A percentile compares a stretch with the other conserved stretches of the same genome.
Evolutionary conservation across 2,888 invertebrate species (phyloP).

Genomic region (Eubasilissa splendida): DNA sequence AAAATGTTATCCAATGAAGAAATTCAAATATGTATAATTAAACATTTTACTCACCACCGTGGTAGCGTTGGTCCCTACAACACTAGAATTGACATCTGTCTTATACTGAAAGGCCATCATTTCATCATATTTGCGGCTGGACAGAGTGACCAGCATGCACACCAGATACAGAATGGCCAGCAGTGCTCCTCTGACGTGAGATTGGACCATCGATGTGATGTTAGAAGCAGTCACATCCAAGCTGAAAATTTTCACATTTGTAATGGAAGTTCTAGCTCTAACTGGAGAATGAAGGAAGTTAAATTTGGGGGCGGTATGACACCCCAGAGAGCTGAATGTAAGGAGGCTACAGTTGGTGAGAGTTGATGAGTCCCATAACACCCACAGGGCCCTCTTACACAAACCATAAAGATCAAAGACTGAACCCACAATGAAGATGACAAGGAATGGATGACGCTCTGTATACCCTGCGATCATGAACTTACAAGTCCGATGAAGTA

Average conservation of each 20-base stretch:
- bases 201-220: slow-evolving; percentile 65
- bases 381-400: too few relatives aligned
- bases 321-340: too few relatives aligned
- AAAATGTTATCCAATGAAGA: slow-evolving; percentile 15
- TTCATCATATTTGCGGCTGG: slow-evolving; percentile 70
- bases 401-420: too few relatives aligned
- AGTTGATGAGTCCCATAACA: too few relatives aligned
- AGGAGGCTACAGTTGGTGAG: too few relatives aligned
- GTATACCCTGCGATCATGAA: too few relatives aligned
- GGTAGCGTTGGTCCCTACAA: slow-evolving; percentile 46
- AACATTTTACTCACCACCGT: slow-evolving; percentile 35
- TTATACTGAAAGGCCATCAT: slow-evolving; percentile 70
- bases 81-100: slow-evolving; percentile 59
- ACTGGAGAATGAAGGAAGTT: too few relatives aligned
- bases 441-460: too few relatives aligned
- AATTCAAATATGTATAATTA: neutral
- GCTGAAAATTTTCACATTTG: slow-evolving; percentile 61
- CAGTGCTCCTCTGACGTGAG: slow-evolving; percentile 70
- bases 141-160: slow-evolving; percentile 67
- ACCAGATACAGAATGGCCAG: slow-evolving; percentile 68
- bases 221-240: slow-evolving; percentile 68
- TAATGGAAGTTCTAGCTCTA: too few relatives aligned
- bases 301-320: too few relatives aligned
- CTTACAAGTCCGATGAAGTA: too few relatives aligned
- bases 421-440: too few relatives aligned